Conservation (phyloP, 2,797 vertebrate genomes). For the Enteromius radiatus region DNA sequence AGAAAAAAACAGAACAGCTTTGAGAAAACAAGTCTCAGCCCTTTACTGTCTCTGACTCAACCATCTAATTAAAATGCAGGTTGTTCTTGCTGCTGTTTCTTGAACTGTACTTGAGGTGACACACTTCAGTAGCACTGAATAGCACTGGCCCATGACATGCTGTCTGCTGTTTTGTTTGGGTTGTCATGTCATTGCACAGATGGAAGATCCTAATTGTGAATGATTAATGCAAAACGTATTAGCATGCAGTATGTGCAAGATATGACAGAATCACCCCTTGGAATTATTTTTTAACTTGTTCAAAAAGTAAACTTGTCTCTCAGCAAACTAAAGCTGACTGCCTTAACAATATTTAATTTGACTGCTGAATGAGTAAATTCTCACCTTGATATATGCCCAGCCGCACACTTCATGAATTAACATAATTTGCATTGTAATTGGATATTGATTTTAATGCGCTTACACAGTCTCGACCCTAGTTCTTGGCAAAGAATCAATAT, state of each 20-base stretch:
- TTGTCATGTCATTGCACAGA: constrained; percentile 23
- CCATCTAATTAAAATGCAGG: constrained; percentile 15
- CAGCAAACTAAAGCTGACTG: background rate
- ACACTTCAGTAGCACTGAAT: constrained; percentile 18
- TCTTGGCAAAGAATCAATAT: background rate
- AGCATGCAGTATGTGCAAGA: background rate
- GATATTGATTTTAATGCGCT: constrained; percentile 26
- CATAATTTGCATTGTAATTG: constrained; percentile 15
- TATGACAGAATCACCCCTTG: background rate
- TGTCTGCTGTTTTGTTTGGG: constrained; percentile 26
- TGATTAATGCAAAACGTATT: constrained; percentile 14
- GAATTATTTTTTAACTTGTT: no score
- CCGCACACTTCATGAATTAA: constrained; percentile 4
- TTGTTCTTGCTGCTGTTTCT: background rate
- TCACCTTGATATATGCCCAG: background rate
- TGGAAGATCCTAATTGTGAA: constrained; percentile 24
- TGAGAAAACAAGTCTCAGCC: constrained; percentile 1
- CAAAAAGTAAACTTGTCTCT: background rate
- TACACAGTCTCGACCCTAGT: background rate
- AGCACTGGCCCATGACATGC: constrained; percentile 6
- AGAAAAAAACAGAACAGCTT: constrained; percentile 1
- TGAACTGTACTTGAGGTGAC: constrained; percentile 2
- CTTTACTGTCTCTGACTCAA: constrained; percentile 19
- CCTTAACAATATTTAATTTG: background rate
- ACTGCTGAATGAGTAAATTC: background rate